These are phyloP conservation scores for Phengaris arion DNA, from an alignment of 2,888 invertebrate genomes.

Conservation along the genomic window DNA sequence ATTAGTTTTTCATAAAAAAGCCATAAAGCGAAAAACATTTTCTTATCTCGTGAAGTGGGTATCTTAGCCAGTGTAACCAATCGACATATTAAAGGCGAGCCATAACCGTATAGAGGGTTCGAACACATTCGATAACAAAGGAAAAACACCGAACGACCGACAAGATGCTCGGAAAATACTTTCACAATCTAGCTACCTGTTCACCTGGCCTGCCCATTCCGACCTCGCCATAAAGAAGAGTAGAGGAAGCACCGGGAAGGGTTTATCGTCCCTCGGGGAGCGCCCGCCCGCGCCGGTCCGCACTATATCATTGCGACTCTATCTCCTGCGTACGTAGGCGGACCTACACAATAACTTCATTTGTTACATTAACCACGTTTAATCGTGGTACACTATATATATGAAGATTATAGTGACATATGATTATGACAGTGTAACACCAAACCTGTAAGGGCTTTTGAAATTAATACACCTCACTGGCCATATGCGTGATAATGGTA, in stretches of 20 bases:
- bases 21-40: conserved; percentile 37
- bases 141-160: conserved; percentile 73
- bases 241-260: conserved; percentile 75
- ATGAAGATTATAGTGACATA: not conserved
- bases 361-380: conserved; percentile 16
- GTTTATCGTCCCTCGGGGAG: conserved; percentile 77
- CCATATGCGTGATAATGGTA: too few species aligned
- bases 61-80: conserved; percentile 41
- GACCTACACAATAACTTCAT: conserved; percentile 57
- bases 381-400: not conserved
- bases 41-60: conserved; percentile 39
- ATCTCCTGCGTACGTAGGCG: conserved; percentile 57
- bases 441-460: not conserved
- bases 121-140: conserved; percentile 75
- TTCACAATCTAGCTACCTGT: conserved; percentile 76
- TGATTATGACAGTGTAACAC: not conserved
- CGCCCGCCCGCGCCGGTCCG: conserved; percentile 70
- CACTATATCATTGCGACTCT: conserved; percentile 77
- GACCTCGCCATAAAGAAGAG: conserved; percentile 79
- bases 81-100: conserved; percentile 54
- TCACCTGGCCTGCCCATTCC: conserved; percentile 77
- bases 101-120: conserved; percentile 55
- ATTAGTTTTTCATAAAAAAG: conserved; percentile 27
- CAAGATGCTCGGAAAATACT: conserved; percentile 79
- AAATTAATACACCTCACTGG: too few species aligned